These are phyloP conservation scores for Osedax fenrisi DNA, from an alignment of 2,888 invertebrate genomes.

Conservation along the genomic window DNA sequence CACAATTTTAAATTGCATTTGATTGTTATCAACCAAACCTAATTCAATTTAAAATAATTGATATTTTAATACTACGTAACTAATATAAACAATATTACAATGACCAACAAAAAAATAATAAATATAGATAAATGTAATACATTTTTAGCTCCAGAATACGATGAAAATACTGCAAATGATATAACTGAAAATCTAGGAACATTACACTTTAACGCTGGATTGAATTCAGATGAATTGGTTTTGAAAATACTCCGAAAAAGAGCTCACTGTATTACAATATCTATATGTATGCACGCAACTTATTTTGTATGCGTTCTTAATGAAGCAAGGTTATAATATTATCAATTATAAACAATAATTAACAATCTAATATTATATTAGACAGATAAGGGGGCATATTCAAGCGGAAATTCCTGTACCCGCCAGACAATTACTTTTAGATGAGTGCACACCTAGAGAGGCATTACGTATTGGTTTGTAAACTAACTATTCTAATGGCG, in stretches of 20 bases:
- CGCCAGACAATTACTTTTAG: neutral
- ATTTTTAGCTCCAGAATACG: neutral
- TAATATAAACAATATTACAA: too few relatives aligned
- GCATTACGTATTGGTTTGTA: neutral
- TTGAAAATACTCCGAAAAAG: slow-evolving; percentile 39
- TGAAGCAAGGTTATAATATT: slow-evolving; percentile 46
- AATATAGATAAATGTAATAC: neutral
- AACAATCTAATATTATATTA: neutral
- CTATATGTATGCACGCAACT: slow-evolving; percentile 44
- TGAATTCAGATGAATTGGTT: slow-evolving; percentile 41
- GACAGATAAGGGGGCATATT: neutral
- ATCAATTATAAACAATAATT: too few relatives aligned
- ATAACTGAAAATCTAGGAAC: slow-evolving; percentile 43
- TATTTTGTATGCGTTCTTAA: slow-evolving; percentile 42
- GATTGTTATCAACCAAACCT: too few relatives aligned
- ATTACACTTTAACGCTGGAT: slow-evolving; percentile 46
- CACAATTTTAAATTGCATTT: too few relatives aligned
- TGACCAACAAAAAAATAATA: neutral
- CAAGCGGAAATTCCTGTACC: neutral
- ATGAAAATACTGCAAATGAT: slow-evolving; percentile 35
- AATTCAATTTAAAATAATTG: too few relatives aligned
- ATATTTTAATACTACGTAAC: too few relatives aligned
- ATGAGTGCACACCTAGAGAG: neutral
- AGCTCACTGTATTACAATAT: slow-evolving; percentile 43
- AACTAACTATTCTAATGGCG: too few relatives aligned